Conservation (phyloP, 2,888 invertebrate genomes). For the Plebejus anna region DNA sequence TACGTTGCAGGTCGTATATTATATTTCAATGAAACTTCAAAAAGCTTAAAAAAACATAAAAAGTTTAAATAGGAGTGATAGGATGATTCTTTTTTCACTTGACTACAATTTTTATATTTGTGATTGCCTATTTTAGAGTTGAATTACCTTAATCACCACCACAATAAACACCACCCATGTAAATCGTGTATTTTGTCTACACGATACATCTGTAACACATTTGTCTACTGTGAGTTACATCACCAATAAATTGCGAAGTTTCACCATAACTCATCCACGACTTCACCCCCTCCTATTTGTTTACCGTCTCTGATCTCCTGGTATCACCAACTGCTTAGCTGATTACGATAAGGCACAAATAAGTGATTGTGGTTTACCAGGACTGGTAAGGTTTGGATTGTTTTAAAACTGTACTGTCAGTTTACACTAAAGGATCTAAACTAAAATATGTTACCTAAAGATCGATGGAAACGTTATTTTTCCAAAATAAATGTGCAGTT, state of each 20-base stretch:
- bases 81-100: too few species aligned
- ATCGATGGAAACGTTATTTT: too few species aligned
- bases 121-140: neutral
- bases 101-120: too few species aligned
- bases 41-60: too few species aligned
- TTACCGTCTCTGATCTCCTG: constrained; percentile 33
- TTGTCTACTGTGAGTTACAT: constrained; percentile 34
- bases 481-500: too few species aligned
- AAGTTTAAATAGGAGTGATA: too few species aligned
- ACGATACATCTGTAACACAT: constrained; percentile 8
- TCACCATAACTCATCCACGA: constrained; percentile 16
- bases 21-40: too few species aligned
- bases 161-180: neutral
- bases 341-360: constrained; percentile 31
- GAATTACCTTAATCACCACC: neutral
- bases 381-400: neutral
- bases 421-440: too few species aligned
- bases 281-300: constrained; percentile 31
- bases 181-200: neutral
- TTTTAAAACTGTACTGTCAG: too few species aligned
- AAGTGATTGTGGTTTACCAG: neutral
- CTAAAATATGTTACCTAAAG: too few species aligned
- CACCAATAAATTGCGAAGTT: constrained; percentile 38
- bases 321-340: constrained; percentile 7
- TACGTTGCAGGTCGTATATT: too few species aligned